A percentile compares a stretch with the other conserved stretches of the same genome.
Evolutionary conservation across 1,140 invertebrate genomes (phyloP).

Genomic region (Thalassaphorura encarpata): DNA sequence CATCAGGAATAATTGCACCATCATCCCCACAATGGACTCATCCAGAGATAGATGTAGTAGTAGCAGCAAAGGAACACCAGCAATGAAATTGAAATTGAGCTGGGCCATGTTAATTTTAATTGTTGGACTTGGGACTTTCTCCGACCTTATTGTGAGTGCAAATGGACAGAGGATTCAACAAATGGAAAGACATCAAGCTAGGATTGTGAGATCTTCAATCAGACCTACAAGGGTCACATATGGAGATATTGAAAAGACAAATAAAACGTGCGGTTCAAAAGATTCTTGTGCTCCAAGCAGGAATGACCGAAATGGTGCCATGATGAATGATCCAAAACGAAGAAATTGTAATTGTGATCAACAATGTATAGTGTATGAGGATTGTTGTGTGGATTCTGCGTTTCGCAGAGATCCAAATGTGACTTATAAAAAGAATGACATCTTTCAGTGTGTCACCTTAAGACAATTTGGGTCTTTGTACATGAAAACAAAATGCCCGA

Average conservation of each 20-base stretch:
- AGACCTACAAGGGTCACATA: slow-evolving; percentile 29
- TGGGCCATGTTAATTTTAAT: too few relatives aligned
- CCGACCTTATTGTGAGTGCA: too few relatives aligned
- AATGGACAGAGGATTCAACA: too few relatives aligned
- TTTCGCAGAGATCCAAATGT: slow-evolving; percentile 31
- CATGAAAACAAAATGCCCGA: slow-evolving; percentile 41
- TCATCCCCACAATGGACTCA: too few relatives aligned
- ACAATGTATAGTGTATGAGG: slow-evolving; percentile 41
- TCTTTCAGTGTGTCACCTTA: slow-evolving; percentile 39
- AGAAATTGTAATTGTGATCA: slow-evolving; percentile 46
- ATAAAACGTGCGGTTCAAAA: slow-evolving; percentile 29
- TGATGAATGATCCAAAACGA: slow-evolving; percentile 37
- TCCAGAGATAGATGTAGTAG: too few relatives aligned
- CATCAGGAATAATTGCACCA: too few relatives aligned
- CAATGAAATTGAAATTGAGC: too few relatives aligned
- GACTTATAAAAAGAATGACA: slow-evolving; percentile 28
- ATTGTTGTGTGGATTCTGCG: slow-evolving; percentile 44
- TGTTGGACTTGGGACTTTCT: too few relatives aligned
- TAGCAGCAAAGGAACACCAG: too few relatives aligned
- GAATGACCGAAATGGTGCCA: slow-evolving; percentile 30
- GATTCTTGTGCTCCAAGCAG: slow-evolving; percentile 30
- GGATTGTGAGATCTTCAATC: slow-evolving; percentile 20
- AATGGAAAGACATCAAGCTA: too few relatives aligned
- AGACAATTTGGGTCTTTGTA: slow-evolving; percentile 41
- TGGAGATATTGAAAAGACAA: slow-evolving; percentile 29